Conservation (phyloP, 2,797 vertebrate genomes). For the Sphenodon punctatus region DNA sequence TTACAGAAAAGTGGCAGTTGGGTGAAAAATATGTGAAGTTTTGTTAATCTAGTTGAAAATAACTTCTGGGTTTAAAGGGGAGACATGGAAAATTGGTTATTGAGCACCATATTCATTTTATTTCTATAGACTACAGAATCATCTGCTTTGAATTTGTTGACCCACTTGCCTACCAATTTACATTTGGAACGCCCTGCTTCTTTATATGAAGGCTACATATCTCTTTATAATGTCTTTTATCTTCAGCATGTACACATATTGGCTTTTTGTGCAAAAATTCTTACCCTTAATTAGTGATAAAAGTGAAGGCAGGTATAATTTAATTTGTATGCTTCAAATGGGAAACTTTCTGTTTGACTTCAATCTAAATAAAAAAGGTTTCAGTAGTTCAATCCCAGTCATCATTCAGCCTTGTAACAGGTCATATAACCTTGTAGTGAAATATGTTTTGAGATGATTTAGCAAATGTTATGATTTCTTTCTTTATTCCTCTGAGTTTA, state of each 20-base stretch:
- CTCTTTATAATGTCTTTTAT: slow-evolving; percentile 48
- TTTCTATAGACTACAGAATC: not conserved
- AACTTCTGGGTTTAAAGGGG: not conserved
- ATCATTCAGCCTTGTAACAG: slow-evolving; percentile 68
- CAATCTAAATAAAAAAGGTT: slow-evolving; percentile 69
- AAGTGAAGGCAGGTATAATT: slow-evolving; percentile 63
- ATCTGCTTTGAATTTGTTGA: slow-evolving; percentile 24
- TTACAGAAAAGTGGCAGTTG: not conserved
- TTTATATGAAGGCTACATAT: not conserved
- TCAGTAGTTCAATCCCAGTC: slow-evolving; percentile 67
- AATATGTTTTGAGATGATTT: slow-evolving; percentile 80
- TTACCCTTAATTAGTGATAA: slow-evolving; percentile 52
- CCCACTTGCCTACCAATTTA: slow-evolving; percentile 23
- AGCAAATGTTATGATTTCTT: slow-evolving; percentile 79
- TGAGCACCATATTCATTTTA: not conserved
- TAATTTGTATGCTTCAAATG: slow-evolving; percentile 68
- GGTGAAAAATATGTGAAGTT: not conserved
- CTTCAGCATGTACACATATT: slow-evolving; percentile 39
- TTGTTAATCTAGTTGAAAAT: slow-evolving; percentile 37
- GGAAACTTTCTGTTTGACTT: slow-evolving; percentile 69
- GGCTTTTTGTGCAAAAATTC: slow-evolving; percentile 51
- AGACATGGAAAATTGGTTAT: slow-evolving; percentile 21
- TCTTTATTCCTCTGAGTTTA: slow-evolving; percentile 80
- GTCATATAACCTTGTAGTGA: slow-evolving; percentile 76
- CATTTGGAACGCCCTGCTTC: not conserved